A percentile compares a stretch with the other conserved stretches of the same genome.
phyloP scores from a whole-genome alignment of 2,888 invertebrate genomes.

The Trachelus iudaicus region DNA sequence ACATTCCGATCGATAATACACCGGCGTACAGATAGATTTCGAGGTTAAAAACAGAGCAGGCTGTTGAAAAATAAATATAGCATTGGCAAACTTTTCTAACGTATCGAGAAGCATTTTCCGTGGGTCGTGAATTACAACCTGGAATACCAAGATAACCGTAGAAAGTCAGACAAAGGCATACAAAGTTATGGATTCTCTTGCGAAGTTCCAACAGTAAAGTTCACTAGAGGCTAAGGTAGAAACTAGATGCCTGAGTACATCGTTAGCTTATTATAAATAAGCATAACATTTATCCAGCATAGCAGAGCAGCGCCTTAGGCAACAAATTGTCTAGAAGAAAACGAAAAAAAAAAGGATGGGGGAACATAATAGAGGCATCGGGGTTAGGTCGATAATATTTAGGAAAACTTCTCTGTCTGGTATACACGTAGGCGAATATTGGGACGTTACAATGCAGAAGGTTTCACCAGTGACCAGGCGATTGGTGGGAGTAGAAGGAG shows the following conservation, averaged over 20 bases:
- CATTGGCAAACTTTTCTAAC: background rate
- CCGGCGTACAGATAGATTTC: too few relatives aligned
- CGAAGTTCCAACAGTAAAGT: background rate
- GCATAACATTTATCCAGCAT: background rate
- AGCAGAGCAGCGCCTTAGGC: background rate
- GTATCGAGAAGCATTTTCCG: background rate
- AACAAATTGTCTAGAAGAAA: background rate
- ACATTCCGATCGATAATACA: conserved; percentile 25
- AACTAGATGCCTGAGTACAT: background rate
- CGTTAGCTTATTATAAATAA: background rate
- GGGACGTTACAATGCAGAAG: background rate
- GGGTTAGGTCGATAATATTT: background rate
- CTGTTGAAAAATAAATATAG: background rate
- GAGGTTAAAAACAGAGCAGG: background rate
- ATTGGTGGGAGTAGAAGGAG: conserved; percentile 8
- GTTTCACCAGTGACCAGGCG: background rate
- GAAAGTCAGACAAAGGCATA: background rate
- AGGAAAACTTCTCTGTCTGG: background rate
- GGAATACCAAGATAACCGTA: background rate
- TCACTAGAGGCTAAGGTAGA: background rate
- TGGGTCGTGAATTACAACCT: background rate
- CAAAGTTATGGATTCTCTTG: background rate
- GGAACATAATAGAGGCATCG: background rate
- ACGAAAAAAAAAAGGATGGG: background rate
- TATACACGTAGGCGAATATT: background rate